Evolutionary conservation across 2,113 vertebrate genomes (phyloP).

Genomic region (Anoplopoma fimbria): DNA sequence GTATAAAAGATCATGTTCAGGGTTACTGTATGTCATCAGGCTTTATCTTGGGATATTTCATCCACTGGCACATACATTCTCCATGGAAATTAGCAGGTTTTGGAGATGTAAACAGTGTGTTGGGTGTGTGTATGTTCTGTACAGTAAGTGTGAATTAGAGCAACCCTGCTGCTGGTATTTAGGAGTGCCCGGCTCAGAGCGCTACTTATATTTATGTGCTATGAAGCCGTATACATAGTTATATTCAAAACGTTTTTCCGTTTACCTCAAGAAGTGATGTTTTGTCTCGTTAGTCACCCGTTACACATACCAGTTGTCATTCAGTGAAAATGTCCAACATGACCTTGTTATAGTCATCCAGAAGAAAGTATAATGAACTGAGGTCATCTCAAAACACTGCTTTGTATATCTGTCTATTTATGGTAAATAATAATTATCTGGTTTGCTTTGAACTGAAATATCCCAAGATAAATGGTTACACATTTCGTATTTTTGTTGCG

Average conservation of each 20-base stretch:
- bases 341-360: neutral
- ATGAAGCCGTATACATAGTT: slow-evolving; percentile 29
- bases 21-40: slow-evolving; percentile 48
- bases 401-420: slow-evolving; percentile 7
- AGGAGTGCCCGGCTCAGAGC: slow-evolving; percentile 6
- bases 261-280: slow-evolving; percentile 24
- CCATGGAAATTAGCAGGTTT: slow-evolving; percentile 26
- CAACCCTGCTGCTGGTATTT: slow-evolving; percentile 41
- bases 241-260: neutral
- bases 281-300: neutral
- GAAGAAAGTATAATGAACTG: slow-evolving; percentile 12
- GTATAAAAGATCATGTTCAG: slow-evolving; percentile 66
- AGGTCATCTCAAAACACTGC: neutral
- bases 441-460: slow-evolving; percentile 50
- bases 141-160: slow-evolving; percentile 16
- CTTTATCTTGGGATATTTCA: slow-evolving; percentile 72
- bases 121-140: slow-evolving; percentile 27
- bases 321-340: neutral
- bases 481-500: slow-evolving; percentile 33
- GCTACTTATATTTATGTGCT: slow-evolving; percentile 29
- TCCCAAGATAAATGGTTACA: slow-evolving; percentile 58
- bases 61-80: neutral
- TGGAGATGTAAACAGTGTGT: slow-evolving; percentile 17
- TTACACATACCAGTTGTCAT: slow-evolving; percentile 3
- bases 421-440: neutral